A percentile compares a stretch with the other conserved stretches of the same genome.
phyloP scores from a whole-genome alignment of 2,113 vertebrate genomes.

The Setophaga kirtlandii region DNA sequence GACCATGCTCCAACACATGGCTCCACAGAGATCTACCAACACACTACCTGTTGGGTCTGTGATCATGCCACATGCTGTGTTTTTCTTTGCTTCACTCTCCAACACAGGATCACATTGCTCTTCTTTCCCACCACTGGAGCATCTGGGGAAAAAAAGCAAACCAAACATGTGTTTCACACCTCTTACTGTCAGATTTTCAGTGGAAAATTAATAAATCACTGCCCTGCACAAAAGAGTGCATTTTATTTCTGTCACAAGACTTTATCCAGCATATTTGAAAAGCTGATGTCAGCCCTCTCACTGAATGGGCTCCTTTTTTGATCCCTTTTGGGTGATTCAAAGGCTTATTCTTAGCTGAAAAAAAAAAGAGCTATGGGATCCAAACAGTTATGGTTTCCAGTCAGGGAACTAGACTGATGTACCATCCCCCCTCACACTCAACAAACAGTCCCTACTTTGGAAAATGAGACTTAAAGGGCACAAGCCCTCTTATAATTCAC shows the following conservation, averaged over 20 bases:
- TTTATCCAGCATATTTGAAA: neutral
- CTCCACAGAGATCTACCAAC: neutral
- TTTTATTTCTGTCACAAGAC: slow-evolving; percentile 24
- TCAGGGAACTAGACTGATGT: neutral
- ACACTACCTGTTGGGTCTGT: slow-evolving; percentile 71
- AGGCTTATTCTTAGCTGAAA: neutral
- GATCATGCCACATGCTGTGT: slow-evolving; percentile 81
- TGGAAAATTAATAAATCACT: neutral
- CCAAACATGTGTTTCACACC: neutral
- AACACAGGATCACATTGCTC: slow-evolving; percentile 66
- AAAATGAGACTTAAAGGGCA: neutral
- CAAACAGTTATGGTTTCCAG: neutral
- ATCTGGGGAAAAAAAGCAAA: slow-evolving; percentile 20
- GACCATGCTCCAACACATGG: neutral
- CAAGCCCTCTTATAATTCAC: neutral
- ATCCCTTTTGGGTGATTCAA: neutral
- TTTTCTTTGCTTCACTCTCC: slow-evolving; percentile 78
- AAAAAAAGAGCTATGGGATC: neutral
- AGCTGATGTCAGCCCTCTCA: neutral
- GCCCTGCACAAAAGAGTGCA: neutral
- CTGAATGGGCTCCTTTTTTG: neutral
- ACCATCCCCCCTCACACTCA: neutral
- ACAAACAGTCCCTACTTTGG: neutral
- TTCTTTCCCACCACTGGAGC: slow-evolving; percentile 55
- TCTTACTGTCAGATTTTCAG: neutral